A percentile compares a stretch with the other conserved stretches of the same genome.
phyloP scores from a whole-genome alignment of 2,113 vertebrate species.

The Amblyopsis rosae region DNA sequence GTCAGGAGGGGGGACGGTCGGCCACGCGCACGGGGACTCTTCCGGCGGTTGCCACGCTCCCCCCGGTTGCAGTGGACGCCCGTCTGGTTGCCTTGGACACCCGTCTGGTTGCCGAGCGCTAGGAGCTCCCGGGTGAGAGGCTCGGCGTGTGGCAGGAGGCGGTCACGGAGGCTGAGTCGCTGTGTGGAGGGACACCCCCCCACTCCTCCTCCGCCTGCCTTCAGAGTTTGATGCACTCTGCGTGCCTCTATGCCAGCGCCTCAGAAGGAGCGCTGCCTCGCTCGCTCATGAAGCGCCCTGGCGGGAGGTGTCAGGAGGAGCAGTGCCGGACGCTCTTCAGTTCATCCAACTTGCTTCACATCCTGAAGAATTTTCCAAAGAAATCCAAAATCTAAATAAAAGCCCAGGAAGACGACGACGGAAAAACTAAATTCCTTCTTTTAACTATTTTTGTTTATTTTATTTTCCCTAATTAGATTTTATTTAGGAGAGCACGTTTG shows the following conservation, averaged over 20 bases:
- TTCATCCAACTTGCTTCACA: slow-evolving; percentile 1
- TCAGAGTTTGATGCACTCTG: slow-evolving; percentile 1
- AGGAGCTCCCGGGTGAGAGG: not conserved
- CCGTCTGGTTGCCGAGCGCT: not conserved
- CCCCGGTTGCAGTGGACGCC: too few relatives aligned
- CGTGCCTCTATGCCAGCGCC: slow-evolving; percentile 15
- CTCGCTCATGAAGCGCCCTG: too few relatives aligned
- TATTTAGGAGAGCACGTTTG: too few relatives aligned
- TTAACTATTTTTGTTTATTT: not conserved
- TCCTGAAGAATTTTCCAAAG: not conserved
- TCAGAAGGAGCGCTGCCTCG: slow-evolving; percentile 11
- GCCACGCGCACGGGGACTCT: not conserved
- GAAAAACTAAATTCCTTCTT: not conserved
- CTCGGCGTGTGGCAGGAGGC: not conserved
- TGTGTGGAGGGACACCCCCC: not conserved
- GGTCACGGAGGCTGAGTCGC: too few relatives aligned
- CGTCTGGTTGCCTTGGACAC: too few relatives aligned
- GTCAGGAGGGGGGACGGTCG: not conserved
- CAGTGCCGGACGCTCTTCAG: slow-evolving; percentile 3
- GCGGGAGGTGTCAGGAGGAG: not conserved
- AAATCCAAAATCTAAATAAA: not conserved
- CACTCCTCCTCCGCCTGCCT: not conserved
- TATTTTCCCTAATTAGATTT: not conserved
- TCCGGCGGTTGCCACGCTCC: not conserved
- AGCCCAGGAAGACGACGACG: slow-evolving; percentile 3